Evolutionary conservation across 2,113 vertebrate species (phyloP).

Genomic region (Archocentrus centrarchus): DNA sequence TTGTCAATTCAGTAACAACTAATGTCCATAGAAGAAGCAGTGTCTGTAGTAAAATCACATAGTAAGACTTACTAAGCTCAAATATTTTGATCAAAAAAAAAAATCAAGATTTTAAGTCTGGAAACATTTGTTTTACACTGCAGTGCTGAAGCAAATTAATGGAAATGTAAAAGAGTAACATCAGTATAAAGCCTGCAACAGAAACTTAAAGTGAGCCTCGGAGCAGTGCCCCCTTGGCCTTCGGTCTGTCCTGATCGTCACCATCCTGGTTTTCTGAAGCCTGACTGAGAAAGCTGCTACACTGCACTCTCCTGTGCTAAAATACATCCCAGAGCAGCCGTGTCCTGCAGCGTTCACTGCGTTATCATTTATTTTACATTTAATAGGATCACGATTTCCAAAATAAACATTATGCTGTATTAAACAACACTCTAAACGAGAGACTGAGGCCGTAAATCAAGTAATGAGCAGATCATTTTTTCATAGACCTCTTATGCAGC

Average conservation of each 20-base stretch:
- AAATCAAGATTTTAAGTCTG: too few species aligned
- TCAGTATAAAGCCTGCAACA: neutral
- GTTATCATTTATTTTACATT: neutral
- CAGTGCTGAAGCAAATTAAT: too few species aligned
- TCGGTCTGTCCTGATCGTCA: too few species aligned
- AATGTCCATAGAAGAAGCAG: too few species aligned
- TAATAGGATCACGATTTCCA: neutral
- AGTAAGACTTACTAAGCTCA: too few species aligned
- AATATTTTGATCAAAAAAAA: too few species aligned
- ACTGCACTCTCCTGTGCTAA: neutral
- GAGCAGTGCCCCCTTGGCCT: too few species aligned
- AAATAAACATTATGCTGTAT: neutral
- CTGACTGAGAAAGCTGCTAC: neutral
- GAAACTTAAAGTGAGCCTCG: neutral
- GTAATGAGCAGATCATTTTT: neutral
- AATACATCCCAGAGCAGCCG: neutral
- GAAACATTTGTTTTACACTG: too few species aligned
- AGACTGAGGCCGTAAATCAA: neutral
- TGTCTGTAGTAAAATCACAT: too few species aligned
- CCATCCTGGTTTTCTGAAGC: neutral
- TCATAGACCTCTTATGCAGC: neutral
- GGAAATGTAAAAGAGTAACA: too few species aligned
- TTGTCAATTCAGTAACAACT: too few species aligned
- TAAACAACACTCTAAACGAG: neutral
- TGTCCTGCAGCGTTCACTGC: neutral